Conservation (phyloP, 1,140 invertebrate species). For the Lasaia peninsularis region DNA sequence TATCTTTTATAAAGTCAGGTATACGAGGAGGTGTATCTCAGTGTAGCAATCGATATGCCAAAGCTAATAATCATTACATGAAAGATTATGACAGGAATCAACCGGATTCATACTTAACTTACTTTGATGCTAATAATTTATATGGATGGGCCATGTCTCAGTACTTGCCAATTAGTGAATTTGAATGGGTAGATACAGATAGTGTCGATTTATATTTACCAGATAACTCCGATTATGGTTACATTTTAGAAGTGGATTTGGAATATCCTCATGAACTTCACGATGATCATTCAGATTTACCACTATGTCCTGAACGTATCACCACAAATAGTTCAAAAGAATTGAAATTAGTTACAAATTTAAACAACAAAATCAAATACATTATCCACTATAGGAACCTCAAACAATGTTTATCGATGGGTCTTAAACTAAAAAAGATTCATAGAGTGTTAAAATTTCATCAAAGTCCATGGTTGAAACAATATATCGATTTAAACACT, state of each 20-base stretch:
- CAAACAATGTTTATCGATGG: constrained; percentile 63
- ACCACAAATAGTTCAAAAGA: constrained; percentile 24
- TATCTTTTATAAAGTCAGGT: constrained; percentile 55
- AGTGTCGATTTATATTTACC: constrained; percentile 53
- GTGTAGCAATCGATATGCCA: constrained; percentile 51
- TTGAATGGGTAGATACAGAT: constrained; percentile 59
- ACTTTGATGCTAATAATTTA: constrained; percentile 77
- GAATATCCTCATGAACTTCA: constrained; percentile 28
- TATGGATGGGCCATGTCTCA: constrained; percentile 76
- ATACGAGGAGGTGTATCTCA: constrained; percentile 57
- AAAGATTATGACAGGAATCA: constrained; percentile 53
- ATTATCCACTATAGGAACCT: constrained; percentile 73
- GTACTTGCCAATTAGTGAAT: constrained; percentile 55
- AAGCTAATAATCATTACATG: constrained; percentile 72
- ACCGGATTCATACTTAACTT: constrained; percentile 51
- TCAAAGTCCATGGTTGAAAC: constrained; percentile 64
- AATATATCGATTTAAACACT: constrained; percentile 15
- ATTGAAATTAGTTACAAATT: constrained; percentile 47
- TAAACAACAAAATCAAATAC: constrained; percentile 61
- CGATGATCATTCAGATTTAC: constrained; percentile 72
- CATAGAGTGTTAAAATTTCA: constrained; percentile 75
- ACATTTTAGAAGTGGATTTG: constrained; percentile 74
- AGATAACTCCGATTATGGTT: constrained; percentile 64
- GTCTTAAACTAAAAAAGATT: constrained; percentile 69
- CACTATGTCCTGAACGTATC: constrained; percentile 63